Conservation (phyloP, 2,797 vertebrate genomes). For the Notolabrus celidotus region DNA sequence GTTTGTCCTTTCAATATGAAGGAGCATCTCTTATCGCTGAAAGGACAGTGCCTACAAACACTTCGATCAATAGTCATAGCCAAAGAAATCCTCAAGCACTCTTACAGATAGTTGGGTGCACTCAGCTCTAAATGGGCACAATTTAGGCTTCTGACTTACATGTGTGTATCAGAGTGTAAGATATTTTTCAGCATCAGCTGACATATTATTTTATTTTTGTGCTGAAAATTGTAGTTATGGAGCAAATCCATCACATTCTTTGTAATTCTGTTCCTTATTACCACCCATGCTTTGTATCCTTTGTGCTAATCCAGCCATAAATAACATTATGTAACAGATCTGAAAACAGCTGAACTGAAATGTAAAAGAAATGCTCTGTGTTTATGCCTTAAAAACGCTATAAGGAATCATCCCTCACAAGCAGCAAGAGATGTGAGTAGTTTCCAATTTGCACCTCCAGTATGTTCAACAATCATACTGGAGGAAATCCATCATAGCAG, state of each 20-base stretch:
- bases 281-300: not conserved
- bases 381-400: not conserved
- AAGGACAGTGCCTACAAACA: conserved; percentile 19
- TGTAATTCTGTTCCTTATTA: conserved; percentile 1
- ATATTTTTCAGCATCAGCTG: not conserved
- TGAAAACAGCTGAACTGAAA: not conserved
- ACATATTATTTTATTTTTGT: not conserved
- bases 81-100: conserved; percentile 34
- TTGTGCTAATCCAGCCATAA: not conserved
- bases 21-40: conserved; percentile 20
- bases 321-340: not conserved
- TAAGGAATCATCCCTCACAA: not conserved
- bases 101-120: not conserved
- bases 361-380: not conserved
- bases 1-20: conserved; percentile 63
- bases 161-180: not conserved
- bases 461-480: conserved; percentile 27
- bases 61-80: conserved; percentile 34
- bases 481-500: conserved; percentile 32
- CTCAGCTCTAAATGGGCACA: conserved; percentile 7
- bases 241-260: not conserved
- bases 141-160: not conserved
- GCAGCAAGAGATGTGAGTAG: conserved; percentile 1
- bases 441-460: conserved; percentile 10
- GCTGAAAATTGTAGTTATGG: not conserved